Evolutionary conservation across 2,888 invertebrate species (phyloP).

Genomic region (Phymatocera aterrima): DNA sequence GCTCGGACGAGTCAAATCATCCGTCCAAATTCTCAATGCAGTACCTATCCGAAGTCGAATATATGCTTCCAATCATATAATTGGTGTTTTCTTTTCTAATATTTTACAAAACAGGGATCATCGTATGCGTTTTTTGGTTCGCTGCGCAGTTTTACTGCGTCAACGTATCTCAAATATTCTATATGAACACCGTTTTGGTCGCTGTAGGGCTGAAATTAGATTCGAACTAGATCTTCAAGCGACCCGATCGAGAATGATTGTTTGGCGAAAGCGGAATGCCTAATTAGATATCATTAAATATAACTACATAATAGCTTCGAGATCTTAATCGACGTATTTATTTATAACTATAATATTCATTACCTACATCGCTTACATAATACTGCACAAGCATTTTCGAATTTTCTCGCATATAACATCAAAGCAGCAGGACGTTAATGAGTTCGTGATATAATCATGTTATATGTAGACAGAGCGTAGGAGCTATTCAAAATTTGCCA

Average conservation of each 20-base stretch:
- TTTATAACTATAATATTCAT: slow-evolving; percentile 5
- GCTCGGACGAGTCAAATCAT: slow-evolving; percentile 21
- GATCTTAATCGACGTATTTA: slow-evolving; percentile 17
- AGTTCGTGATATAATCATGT: not conserved
- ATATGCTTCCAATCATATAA: not conserved
- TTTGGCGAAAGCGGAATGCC: slow-evolving; percentile 38
- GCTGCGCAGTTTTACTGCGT: not conserved
- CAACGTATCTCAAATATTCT: not conserved
- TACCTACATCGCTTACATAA: slow-evolving; percentile 31
- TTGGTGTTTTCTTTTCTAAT: not conserved
- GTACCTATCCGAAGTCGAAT: no score
- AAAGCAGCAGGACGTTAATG: slow-evolving; percentile 34
- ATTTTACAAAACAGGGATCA: not conserved
- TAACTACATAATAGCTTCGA: slow-evolving; percentile 11
- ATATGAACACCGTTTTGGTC: slow-evolving; percentile 39
- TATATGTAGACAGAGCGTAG: not conserved
- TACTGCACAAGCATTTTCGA: slow-evolving; percentile 35
- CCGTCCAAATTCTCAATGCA: not conserved
- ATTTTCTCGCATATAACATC: slow-evolving; percentile 31
- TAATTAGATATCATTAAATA: not conserved
- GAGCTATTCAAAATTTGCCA: not conserved
- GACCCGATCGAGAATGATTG: slow-evolving; percentile 35
- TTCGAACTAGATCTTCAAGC: not conserved
- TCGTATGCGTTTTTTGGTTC: not conserved
- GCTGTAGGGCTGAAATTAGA: not conserved